Percentiles rank a stretch among this genome's conserved stretches.
These are phyloP conservation scores for Cotesia glomerata DNA, from an alignment of 1,140 invertebrate genomes.

Conservation along the genomic window DNA sequence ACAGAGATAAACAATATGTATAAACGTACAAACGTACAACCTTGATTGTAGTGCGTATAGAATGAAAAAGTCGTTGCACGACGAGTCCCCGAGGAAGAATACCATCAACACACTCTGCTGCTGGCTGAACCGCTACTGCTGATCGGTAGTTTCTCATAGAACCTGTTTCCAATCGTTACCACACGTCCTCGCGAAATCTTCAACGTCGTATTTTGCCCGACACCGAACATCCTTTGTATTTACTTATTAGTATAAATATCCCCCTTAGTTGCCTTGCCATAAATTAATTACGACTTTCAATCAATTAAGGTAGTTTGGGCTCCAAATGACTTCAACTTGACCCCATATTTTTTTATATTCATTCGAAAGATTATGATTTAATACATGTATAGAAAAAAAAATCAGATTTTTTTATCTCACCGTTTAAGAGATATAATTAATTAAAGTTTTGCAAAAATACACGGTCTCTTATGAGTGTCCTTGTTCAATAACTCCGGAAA, in stretches of 20 bases:
- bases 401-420: no score
- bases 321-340: no score
- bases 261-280: neutral
- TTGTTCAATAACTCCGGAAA: no score
- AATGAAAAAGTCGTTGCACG: constrained; percentile 25
- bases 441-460: no score
- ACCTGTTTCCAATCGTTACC: constrained; percentile 31
- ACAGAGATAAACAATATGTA: neutral
- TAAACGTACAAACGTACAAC: constrained; percentile 10
- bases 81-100: constrained; percentile 27
- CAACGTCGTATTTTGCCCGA: constrained; percentile 20
- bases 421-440: no score
- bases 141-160: constrained; percentile 32
- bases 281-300: neutral
- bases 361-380: no score
- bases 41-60: constrained; percentile 23
- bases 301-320: no score
- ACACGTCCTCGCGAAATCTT: constrained; percentile 11
- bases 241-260: neutral
- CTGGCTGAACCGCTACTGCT: neutral
- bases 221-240: neutral
- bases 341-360: no score
- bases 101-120: constrained; percentile 3
- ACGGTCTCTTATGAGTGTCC: no score
- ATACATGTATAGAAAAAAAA: no score